Conservation (phyloP, 2,888 invertebrate genomes). For the Tipula helvola region DNA sequence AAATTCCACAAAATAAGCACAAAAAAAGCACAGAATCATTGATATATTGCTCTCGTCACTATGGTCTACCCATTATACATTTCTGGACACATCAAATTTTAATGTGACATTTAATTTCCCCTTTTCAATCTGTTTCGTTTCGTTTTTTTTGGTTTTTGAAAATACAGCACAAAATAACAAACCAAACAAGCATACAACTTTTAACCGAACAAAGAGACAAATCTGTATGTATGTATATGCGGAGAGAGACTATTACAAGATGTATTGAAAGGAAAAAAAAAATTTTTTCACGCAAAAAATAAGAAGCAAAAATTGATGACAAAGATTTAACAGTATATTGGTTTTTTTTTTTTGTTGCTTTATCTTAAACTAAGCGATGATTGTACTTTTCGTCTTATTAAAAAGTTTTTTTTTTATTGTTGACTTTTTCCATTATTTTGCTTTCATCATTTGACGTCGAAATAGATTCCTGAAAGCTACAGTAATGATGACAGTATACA, state of each 20-base stretch:
- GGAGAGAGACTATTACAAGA: background rate
- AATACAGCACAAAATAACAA: background rate
- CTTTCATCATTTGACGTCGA: background rate
- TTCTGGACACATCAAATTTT: background rate
- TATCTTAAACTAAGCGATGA: background rate
- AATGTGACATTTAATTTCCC: slow-evolving; percentile 4
- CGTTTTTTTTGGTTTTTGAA: background rate
- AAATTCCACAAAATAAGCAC: background rate
- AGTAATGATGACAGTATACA: background rate
- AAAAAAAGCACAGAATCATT: background rate
- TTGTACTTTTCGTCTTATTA: background rate
- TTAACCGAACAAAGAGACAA: background rate
- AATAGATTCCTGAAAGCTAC: background rate
- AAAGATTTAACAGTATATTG: background rate
- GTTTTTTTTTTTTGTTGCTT: background rate
- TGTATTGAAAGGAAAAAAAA: background rate
- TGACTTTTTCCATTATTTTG: background rate
- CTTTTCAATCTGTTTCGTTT: background rate
- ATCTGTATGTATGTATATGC: background rate
- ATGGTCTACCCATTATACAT: background rate
- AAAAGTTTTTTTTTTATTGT: background rate
- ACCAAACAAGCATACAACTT: background rate
- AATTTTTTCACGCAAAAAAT: background rate
- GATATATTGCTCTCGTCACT: background rate
- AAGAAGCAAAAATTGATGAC: background rate